Conservation (phyloP, 92 coral and sea anemone genomes). For the Epizoanthus illoricatus region DNA sequence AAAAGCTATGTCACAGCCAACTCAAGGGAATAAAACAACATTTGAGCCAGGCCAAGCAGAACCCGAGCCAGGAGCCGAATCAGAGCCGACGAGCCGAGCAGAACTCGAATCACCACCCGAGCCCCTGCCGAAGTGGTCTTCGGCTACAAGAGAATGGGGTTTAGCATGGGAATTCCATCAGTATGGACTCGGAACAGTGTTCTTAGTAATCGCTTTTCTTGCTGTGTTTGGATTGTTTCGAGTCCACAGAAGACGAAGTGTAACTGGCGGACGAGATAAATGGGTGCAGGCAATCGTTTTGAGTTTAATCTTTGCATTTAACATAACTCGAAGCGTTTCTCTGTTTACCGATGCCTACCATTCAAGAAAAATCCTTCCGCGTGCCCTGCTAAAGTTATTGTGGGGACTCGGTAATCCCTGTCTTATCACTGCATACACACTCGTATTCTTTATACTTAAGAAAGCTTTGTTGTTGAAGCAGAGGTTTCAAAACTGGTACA, state of each 20-base stretch:
- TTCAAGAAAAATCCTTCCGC: constrained; percentile 46
- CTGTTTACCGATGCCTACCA: constrained; percentile 61
- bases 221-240: constrained; percentile 22
- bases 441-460: constrained; percentile 64
- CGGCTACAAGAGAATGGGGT: constrained; percentile 66
- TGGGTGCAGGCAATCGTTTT: constrained; percentile 55
- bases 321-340: constrained; percentile 50
- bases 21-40: no score
- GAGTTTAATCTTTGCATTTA: constrained; percentile 41
- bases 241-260: neutral
- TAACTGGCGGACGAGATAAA: constrained; percentile 28
- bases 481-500: constrained; percentile 66
- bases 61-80: neutral
- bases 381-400: constrained; percentile 43
- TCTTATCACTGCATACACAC: constrained; percentile 56
- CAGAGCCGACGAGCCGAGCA: constrained; percentile 10
- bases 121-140: constrained; percentile 75
- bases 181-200: constrained; percentile 64
- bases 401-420: constrained; percentile 81
- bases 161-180: constrained; percentile 63
- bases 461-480: constrained; percentile 66
- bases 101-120: constrained; percentile 49
- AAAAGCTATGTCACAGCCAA: no score
- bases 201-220: constrained; percentile 25
- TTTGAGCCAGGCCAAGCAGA: neutral